phyloP scores from a whole-genome alignment of 2,113 vertebrate species.

The Regulus satrapa region DNA sequence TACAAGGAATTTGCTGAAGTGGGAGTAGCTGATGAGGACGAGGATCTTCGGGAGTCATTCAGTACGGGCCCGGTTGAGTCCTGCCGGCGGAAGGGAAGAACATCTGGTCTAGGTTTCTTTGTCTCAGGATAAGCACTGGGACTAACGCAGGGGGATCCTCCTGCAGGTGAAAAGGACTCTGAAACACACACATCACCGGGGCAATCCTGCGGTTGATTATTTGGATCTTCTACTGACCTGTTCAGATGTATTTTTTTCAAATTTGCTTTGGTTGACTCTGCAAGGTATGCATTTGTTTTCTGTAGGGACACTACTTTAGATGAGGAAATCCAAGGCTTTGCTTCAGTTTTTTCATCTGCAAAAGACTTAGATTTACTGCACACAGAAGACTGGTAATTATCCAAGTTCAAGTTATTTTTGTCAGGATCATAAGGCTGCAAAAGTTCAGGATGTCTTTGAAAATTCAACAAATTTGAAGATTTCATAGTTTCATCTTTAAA shows the following conservation, averaged over 20 bases:
- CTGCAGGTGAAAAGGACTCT: slow-evolving; percentile 47
- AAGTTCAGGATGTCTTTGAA: slow-evolving; percentile 90
- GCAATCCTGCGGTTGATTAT: slow-evolving; percentile 61
- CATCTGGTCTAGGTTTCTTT: slow-evolving; percentile 78
- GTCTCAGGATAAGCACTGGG: slow-evolving; percentile 72
- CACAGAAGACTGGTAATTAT: slow-evolving; percentile 55
- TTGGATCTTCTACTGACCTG: slow-evolving; percentile 54
- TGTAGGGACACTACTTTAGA: slow-evolving; percentile 54
- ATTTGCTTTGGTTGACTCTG: slow-evolving; percentile 63
- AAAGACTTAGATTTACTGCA: slow-evolving; percentile 41
- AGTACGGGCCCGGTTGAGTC: slow-evolving; percentile 82
- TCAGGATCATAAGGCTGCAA: slow-evolving; percentile 89
- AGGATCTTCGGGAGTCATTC: slow-evolving; percentile 77
- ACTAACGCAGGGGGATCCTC: slow-evolving; percentile 32
- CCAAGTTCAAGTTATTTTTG: slow-evolving; percentile 73
- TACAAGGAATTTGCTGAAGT: slow-evolving; percentile 74
- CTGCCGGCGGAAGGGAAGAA: slow-evolving; percentile 85
- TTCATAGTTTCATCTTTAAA: slow-evolving; percentile 63
- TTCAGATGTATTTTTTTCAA: slow-evolving; percentile 35
- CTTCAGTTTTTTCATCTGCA: slow-evolving; percentile 40
- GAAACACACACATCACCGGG: slow-evolving; percentile 39
- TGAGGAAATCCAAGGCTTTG: slow-evolving; percentile 49
- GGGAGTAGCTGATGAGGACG: slow-evolving; percentile 80
- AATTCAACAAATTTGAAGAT: slow-evolving; percentile 80
- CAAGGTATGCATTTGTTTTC: slow-evolving; percentile 7